Conservation (phyloP, 2,797 vertebrate species). For the Odontamblyopus rebecca region DNA sequence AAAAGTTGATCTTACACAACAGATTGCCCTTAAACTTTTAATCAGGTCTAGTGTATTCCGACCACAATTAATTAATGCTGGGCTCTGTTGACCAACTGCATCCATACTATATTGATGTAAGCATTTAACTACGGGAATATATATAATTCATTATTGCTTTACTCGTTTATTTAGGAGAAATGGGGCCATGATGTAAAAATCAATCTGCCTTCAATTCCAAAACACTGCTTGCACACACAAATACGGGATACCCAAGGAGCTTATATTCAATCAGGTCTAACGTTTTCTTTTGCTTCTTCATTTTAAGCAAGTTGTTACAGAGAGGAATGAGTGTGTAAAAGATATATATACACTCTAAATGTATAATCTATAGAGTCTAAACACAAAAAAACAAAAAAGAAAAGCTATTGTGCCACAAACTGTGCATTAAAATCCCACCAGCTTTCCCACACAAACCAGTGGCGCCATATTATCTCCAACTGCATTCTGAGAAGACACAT, state of each 20-base stretch:
- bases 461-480: conserved; percentile 47
- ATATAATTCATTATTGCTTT: not conserved
- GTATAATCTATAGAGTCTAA: not conserved
- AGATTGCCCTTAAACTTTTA: not conserved
- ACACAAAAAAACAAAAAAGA: conserved; percentile 38
- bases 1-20: not conserved
- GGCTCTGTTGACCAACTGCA: not conserved
- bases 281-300: not conserved
- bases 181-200: not conserved
- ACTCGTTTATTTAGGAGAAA: not conserved
- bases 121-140: not conserved
- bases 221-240: not conserved
- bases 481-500: conserved; percentile 49
- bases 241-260: not conserved
- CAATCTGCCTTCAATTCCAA: not conserved
- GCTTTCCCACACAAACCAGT: conserved; percentile 32
- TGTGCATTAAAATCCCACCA: conserved; percentile 40
- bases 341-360: not conserved
- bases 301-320: not conserved
- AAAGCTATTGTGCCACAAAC: conserved; percentile 20
- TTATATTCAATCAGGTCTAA: not conserved
- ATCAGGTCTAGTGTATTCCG: not conserved
- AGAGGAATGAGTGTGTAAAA: conserved; percentile 16
- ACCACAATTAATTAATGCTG: not conserved
- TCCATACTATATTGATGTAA: conserved; percentile 1